These are phyloP conservation scores for Lepidonotus clava DNA, from an alignment of 2,888 invertebrate species.

Conservation along the genomic window DNA sequence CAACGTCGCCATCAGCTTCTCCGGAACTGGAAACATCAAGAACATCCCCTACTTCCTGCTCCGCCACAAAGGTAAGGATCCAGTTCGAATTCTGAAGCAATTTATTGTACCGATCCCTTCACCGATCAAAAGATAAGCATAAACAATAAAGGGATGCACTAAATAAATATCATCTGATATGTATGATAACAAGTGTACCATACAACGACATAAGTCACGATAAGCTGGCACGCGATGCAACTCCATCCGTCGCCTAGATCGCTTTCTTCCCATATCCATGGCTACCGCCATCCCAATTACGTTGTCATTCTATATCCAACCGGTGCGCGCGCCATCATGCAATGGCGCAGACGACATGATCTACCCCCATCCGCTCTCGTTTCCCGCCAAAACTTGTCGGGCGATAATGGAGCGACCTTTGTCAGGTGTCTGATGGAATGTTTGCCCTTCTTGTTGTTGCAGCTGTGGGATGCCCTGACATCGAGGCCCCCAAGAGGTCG, in stretches of 20 bases:
- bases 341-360: not conserved
- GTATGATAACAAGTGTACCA: not conserved
- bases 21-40: constrained; percentile 3
- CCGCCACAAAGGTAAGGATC: constrained; percentile 30
- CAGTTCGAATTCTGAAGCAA: too few species aligned
- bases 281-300: not conserved
- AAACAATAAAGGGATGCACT: too few species aligned
- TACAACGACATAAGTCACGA: not conserved
- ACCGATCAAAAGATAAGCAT: too few species aligned
- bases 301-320: not conserved
- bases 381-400: not conserved
- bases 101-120: too few species aligned
- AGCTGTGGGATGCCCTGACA: constrained; percentile 63
- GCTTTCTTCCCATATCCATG: constrained; percentile 30
- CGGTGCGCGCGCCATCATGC: constrained; percentile 27
- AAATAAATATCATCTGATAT: too few species aligned
- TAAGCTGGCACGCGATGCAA: not conserved
- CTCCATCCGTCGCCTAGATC: not conserved
- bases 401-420: not conserved
- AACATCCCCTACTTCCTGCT: constrained; percentile 47
- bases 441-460: not conserved
- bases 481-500: constrained; percentile 61
- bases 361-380: not conserved
- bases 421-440: not conserved
- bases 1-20: constrained; percentile 30